Conservation (phyloP, 2,113 vertebrate genomes). For the Periophthalmus modestus region DNA sequence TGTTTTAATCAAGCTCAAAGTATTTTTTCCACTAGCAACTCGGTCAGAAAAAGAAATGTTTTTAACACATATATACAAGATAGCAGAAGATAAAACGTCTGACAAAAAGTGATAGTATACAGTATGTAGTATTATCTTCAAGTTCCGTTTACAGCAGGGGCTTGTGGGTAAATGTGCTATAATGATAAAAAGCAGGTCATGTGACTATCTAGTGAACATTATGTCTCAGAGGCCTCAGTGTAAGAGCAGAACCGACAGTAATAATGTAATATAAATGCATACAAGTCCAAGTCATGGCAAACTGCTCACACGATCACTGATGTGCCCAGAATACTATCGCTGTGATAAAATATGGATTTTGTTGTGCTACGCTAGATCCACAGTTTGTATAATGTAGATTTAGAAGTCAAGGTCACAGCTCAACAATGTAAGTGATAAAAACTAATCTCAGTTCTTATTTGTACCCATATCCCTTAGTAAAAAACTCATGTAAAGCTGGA, state of each 20-base stretch:
- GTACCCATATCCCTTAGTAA: no score
- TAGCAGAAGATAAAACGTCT: no score
- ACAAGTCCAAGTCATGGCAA: neutral
- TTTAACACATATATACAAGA: no score
- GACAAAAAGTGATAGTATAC: no score
- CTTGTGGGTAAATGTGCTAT: neutral
- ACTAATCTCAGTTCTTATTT: no score
- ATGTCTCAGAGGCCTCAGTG: neutral
- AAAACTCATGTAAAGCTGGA: no score
- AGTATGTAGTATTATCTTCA: neutral
- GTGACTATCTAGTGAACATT: neutral
- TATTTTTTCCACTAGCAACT: no score
- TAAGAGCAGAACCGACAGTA: neutral
- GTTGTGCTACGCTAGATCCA: no score
- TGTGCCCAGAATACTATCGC: neutral
- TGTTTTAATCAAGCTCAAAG: neutral
- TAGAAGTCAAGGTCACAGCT: no score
- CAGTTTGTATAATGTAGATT: no score
- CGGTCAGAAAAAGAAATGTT: no score
- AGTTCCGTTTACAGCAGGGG: neutral
- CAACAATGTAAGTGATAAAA: no score
- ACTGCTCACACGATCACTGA: neutral
- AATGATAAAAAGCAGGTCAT: neutral
- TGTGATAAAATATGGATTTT: neutral
- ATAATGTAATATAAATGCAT: slow-evolving; percentile 1